Conservation (phyloP, 2,888 invertebrate genomes). For the Dexiosoma caninum region DNA sequence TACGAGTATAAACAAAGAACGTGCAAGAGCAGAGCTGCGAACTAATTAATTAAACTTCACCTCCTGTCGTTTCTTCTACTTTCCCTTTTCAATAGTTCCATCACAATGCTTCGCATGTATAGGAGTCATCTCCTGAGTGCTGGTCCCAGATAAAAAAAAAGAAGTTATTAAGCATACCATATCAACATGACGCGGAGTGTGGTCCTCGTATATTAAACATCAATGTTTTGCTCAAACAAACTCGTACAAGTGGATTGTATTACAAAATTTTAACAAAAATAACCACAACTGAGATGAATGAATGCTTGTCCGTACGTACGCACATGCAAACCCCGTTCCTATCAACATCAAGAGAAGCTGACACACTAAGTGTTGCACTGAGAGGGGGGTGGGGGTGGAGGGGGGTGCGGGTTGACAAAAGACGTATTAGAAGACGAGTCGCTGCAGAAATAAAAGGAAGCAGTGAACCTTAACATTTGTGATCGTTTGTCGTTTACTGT, state of each 20-base stretch:
- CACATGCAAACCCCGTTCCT: neutral
- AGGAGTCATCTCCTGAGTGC: no score
- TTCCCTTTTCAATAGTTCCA: no score
- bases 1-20: no score
- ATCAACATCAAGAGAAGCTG: neutral
- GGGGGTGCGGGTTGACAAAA: neutral
- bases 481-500: slow-evolving; percentile 46
- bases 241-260: slow-evolving; percentile 50
- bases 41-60: no score
- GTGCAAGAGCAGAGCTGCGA: no score
- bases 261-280: slow-evolving; percentile 53
- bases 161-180: no score
- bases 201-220: neutral
- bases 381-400: neutral
- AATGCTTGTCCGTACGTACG: slow-evolving; percentile 32
- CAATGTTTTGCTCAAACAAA: slow-evolving; percentile 3
- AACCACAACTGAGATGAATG: slow-evolving; percentile 54
- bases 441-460: slow-evolving; percentile 36
- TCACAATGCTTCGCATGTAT: no score
- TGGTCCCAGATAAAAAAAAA: no score
- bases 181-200: no score
- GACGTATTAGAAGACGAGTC: neutral
- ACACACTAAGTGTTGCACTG: neutral
- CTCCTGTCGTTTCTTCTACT: no score
- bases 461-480: slow-evolving; percentile 59